phyloP scores from a whole-genome alignment of 2,888 invertebrate species.

The Agrotis clavis region DNA sequence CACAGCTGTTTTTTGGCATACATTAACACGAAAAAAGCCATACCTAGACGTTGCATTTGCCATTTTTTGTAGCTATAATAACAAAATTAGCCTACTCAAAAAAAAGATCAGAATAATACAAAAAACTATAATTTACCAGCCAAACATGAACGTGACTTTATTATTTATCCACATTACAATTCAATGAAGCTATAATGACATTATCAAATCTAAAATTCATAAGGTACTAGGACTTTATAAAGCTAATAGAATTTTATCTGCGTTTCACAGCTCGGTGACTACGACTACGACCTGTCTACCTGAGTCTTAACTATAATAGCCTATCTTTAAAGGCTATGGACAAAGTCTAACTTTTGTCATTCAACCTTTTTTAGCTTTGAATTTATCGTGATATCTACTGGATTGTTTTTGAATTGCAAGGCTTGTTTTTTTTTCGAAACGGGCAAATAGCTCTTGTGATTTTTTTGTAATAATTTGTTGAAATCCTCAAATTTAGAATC shows the following conservation, averaged over 20 bases:
- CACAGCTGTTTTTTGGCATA: too few relatives aligned
- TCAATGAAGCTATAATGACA: conserved; percentile 27
- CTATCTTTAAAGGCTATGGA: conserved; percentile 23
- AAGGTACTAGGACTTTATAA: conserved; percentile 19
- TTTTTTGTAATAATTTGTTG: too few relatives aligned
- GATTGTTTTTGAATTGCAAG: too few relatives aligned
- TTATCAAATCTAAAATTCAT: conserved; percentile 29
- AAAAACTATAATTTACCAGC: background rate
- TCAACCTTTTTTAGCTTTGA: conserved; percentile 26
- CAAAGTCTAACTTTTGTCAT: conserved; percentile 13
- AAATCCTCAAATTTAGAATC: too few relatives aligned
- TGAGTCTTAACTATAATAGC: conserved; percentile 33
- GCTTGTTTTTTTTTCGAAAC: too few relatives aligned
- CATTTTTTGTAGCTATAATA: background rate
- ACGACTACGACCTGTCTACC: conserved; percentile 22
- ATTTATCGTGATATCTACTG: background rate
- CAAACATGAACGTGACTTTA: background rate
- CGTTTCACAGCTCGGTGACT: conserved; percentile 38
- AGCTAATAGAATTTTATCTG: conserved; percentile 41
- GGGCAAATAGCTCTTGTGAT: too few relatives aligned
- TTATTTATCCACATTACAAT: conserved; percentile 1
- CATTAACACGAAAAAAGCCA: too few relatives aligned
- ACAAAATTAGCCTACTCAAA: background rate
- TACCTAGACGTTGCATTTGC: background rate
- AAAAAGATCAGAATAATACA: background rate